phyloP scores from a whole-genome alignment of 2,888 invertebrate species.

The Macrophya annulata region DNA sequence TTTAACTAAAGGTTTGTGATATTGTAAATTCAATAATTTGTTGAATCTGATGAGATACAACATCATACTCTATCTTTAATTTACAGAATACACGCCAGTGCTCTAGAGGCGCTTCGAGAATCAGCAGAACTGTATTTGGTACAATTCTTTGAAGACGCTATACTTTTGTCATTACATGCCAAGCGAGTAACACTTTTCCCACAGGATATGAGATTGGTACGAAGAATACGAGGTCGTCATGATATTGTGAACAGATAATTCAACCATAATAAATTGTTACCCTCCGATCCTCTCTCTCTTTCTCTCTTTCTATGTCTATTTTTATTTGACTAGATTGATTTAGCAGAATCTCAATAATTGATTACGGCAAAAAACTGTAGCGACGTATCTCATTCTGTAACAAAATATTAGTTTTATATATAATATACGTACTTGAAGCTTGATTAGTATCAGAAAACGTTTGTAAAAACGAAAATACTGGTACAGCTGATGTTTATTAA shows the following conservation, averaged over 20 bases:
- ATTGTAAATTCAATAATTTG: neutral
- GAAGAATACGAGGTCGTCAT: conserved; percentile 78
- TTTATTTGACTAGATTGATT: neutral
- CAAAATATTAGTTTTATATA: neutral
- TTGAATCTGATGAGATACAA: neutral
- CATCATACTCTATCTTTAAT: neutral
- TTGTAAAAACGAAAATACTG: neutral
- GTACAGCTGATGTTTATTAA: neutral
- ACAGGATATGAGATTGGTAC: conserved; percentile 79
- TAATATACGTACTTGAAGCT: neutral
- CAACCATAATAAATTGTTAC: neutral
- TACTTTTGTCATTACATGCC: conserved; percentile 78
- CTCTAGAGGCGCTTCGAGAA: conserved; percentile 80
- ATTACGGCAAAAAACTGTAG: neutral
- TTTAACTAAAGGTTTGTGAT: neutral
- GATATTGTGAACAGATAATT: conserved; percentile 72
- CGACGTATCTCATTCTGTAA: neutral
- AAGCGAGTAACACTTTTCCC: conserved; percentile 79
- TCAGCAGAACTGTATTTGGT: conserved; percentile 80
- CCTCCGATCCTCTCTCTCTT: neutral
- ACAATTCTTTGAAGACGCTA: conserved; percentile 80
- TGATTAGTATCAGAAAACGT: neutral
- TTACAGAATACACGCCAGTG: conserved; percentile 75
- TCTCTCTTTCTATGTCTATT: neutral
- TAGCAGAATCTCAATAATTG: neutral